These are phyloP conservation scores for Stichodactyla mertensii DNA, from an alignment of 64 coral and sea anemone species.

Conservation along the genomic window DNA sequence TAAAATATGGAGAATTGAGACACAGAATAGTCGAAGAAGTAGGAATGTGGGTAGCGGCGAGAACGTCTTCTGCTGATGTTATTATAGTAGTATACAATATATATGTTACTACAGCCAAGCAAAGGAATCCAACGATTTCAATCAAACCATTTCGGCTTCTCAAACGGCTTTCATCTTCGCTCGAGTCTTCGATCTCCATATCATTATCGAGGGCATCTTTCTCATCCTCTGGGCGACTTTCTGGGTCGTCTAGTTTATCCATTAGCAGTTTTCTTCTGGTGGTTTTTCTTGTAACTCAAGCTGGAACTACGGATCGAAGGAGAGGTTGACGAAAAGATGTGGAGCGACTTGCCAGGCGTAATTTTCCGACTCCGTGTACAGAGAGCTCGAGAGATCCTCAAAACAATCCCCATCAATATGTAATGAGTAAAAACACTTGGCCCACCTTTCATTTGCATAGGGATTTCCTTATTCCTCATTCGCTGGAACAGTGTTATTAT, in stretches of 20 bases:
- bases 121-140: conserved; percentile 25
- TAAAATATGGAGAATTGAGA: conserved; percentile 21
- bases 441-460: background rate
- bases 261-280: background rate
- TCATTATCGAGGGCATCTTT: background rate
- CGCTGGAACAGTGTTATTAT: background rate
- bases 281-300: background rate
- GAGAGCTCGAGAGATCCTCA: background rate
- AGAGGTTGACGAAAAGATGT: background rate
- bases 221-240: background rate
- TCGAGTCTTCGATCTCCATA: background rate
- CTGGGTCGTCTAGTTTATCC: background rate
- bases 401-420: background rate
- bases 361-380: background rate
- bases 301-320: background rate
- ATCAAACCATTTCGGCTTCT: background rate
- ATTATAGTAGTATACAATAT: conserved; percentile 16
- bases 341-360: background rate
- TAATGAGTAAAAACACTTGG: background rate
- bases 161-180: background rate
- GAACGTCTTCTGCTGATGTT: conserved; percentile 14
- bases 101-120: conserved; percentile 13
- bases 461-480: background rate
- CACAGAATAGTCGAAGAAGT: conserved; percentile 15
- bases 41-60: background rate